A percentile compares a stretch with the other conserved stretches of the same genome.
These are phyloP conservation scores for Electrophaes corylata DNA, from an alignment of 2,888 invertebrate species.

Conservation along the genomic window DNA sequence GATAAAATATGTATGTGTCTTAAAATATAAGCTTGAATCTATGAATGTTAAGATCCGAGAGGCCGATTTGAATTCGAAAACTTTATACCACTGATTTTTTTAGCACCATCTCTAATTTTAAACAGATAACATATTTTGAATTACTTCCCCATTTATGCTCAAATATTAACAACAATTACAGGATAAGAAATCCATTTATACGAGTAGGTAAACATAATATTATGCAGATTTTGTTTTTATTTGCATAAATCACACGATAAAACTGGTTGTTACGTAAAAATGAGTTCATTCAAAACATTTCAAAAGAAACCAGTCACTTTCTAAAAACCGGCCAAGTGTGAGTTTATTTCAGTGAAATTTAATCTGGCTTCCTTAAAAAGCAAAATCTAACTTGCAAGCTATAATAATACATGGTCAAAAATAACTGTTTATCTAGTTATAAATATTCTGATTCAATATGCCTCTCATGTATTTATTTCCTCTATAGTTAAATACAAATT, in stretches of 20 bases:
- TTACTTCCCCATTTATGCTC: conserved; percentile 40
- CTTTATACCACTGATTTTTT: not conserved
- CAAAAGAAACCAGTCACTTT: conserved; percentile 33
- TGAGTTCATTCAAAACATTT: conserved; percentile 23
- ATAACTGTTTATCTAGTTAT: no score
- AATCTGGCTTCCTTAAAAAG: no score
- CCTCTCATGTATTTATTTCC: conserved; percentile 20
- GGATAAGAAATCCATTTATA: conserved; percentile 32
- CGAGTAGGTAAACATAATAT: conserved; percentile 30
- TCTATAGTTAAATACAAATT: conserved; percentile 13
- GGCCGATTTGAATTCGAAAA: conserved; percentile 26
- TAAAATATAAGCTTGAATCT: no score
- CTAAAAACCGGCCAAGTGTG: conserved; percentile 15
- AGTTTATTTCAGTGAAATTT: not conserved
- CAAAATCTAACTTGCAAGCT: no score
- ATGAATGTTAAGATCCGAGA: not conserved
- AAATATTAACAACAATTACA: conserved; percentile 37
- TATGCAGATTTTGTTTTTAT: conserved; percentile 36
- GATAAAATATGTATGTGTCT: no score
- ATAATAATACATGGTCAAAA: no score
- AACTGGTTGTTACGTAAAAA: conserved; percentile 29
- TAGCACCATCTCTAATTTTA: conserved; percentile 63
- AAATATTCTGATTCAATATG: no score
- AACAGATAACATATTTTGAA: conserved; percentile 28
- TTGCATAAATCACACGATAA: conserved; percentile 19